Evolutionary conservation across 2,113 vertebrate species (phyloP).

Genomic region (Spilogale gracilis): DNA sequence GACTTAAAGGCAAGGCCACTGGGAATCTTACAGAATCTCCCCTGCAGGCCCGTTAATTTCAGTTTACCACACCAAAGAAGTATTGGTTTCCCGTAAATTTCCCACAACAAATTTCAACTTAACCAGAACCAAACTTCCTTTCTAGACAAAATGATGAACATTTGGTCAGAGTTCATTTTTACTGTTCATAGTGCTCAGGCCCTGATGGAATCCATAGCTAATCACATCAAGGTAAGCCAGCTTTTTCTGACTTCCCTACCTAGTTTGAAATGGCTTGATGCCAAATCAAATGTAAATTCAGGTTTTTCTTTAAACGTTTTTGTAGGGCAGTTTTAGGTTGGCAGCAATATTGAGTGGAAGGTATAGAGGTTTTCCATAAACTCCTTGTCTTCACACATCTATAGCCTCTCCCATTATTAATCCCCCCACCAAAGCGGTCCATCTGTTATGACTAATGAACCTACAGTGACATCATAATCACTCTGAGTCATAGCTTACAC

Average conservation of each 20-base stretch:
- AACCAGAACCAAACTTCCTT: not conserved
- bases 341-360: not conserved
- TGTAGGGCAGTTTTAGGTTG: not conserved
- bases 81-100: constrained; percentile 1
- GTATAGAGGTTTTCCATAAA: not conserved
- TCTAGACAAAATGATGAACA: not conserved
- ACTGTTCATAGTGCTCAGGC: not conserved
- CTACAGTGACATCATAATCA: not conserved
- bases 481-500: not conserved
- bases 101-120: not conserved
- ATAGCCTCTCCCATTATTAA: not conserved
- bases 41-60: not conserved
- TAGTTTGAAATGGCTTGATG: not conserved
- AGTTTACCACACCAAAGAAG: constrained; percentile 1
- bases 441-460: not conserved
- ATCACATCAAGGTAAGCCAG: not conserved
- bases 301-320: not conserved
- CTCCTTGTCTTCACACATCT: not conserved
- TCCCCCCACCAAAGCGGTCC: no score
- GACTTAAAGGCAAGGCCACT: not conserved
- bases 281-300: not conserved
- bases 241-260: not conserved
- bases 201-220: not conserved
- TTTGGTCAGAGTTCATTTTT: not conserved
- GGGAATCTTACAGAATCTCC: not conserved